Evolutionary conservation across 2,797 vertebrate genomes (phyloP).

Genomic region (Labroides dimidiatus): DNA sequence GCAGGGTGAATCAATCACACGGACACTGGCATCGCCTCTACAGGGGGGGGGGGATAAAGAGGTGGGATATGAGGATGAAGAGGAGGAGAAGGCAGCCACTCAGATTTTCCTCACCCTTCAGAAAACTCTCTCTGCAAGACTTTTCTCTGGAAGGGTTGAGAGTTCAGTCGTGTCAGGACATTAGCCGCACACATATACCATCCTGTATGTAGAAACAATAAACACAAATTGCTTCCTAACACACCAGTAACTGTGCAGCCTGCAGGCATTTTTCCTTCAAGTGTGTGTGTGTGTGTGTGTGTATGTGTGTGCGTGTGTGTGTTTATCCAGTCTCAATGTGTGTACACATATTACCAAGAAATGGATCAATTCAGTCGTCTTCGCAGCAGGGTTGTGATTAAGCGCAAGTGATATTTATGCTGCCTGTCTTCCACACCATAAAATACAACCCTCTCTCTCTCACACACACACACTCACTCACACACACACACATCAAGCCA

Average conservation of each 20-base stretch:
- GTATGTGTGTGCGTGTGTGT: conserved; percentile 41
- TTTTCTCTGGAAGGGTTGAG: conserved; percentile 44
- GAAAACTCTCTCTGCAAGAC: conserved; percentile 47
- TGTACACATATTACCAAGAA: conserved; percentile 62
- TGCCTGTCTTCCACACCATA: conserved; percentile 73
- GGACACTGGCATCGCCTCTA: conserved; percentile 52
- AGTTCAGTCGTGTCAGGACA: conserved; percentile 51
- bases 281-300: conserved; percentile 12
- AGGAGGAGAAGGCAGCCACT: conserved; percentile 23
- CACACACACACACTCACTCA: not conserved
- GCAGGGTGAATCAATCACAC: conserved; percentile 70
- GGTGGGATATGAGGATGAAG: conserved; percentile 11
- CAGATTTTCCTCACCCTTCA: conserved; percentile 53
- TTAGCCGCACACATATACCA: conserved; percentile 1
- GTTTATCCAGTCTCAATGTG: conserved; percentile 30
- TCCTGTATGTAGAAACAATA: conserved; percentile 25
- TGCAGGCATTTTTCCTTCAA: conserved; percentile 40
- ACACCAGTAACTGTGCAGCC: conserved; percentile 53
- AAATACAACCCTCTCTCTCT: conserved; percentile 64
- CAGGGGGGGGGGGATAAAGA: conserved; percentile 14
- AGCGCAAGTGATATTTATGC: conserved; percentile 73
- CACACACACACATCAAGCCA: conserved; percentile 39
- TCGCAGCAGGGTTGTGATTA: conserved; percentile 77
- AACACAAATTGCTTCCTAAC: conserved; percentile 33
- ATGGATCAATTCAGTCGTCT: conserved; percentile 73